Base-by-base conservation (phyloP, 2,113 vertebrate species). In the Perccottus glenii region DNA sequence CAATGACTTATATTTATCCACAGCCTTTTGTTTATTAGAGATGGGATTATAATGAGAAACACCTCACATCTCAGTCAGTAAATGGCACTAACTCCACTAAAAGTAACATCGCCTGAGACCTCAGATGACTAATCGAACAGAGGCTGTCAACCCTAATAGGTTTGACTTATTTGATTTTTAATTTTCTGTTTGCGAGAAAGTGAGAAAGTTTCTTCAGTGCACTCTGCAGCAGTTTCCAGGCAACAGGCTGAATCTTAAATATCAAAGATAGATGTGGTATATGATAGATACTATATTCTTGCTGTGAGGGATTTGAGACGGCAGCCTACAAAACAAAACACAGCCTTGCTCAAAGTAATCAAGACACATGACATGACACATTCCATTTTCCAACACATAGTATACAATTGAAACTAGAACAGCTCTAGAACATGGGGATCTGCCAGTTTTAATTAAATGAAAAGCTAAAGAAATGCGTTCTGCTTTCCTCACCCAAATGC, bases 401-500 rank as follows among this genome's bases (percentile, higher is more conserved):
- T 27, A 27, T 27, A 27, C 19, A 27, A 27, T 27, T 2, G 19
- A 27, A 27, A 2, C 19, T 3, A 27, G 19, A 27, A 27, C 1
- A 72, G 50, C 65, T 36, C 67, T 43, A 53, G 52, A 80, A 83
- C 73, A 63, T 12, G 32, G 52, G 35, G 32, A 7, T 81, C 66
- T 73, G 79, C 88, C 85, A 85, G 73, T 78, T 81, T 77, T 58
- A 6, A 65, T 87, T 85, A 78, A 49, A 47, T 6, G 48, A 49
- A 27, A 52, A 82, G 57, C 40, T 62, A 19, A 78, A 69, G 82
- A 86, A 85, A 59, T 27, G 44, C 36, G 46, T 48, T 44, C 14
- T 60, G 47, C 70, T 77, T 73, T 73, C 70, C 56, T 70, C 46
- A 14, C 59, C 42, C 42, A 56, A 70, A 84, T 68, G 67, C 73